Evolutionary conservation across 2,113 vertebrate genomes (phyloP).

Genomic region (Bos taurus): DNA sequence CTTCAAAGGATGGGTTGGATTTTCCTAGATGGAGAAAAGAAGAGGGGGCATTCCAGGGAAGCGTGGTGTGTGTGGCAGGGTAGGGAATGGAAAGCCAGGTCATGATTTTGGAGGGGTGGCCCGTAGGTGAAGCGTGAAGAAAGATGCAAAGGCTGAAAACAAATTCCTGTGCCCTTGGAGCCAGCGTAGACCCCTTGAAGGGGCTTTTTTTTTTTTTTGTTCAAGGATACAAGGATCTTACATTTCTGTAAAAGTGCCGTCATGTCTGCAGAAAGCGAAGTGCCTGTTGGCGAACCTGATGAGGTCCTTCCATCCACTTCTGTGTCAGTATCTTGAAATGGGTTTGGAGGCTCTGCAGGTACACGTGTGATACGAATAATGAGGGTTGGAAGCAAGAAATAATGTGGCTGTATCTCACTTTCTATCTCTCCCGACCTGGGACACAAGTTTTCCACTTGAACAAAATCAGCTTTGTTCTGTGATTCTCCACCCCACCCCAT

Average conservation of each 20-base stretch:
- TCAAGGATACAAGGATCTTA: neutral
- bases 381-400: neutral
- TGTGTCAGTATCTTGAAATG: neutral
- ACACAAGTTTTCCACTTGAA: neutral
- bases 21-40: neutral
- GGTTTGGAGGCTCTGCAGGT: neutral
- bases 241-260: neutral
- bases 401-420: neutral
- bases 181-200: neutral
- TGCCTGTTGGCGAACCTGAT: neutral
- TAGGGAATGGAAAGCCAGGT: neutral
- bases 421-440: neutral
- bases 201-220: neutral
- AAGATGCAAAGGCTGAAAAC: no score
- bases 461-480: neutral
- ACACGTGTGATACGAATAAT: neutral
- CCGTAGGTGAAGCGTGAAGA: neutral
- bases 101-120: neutral
- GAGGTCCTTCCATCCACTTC: neutral
- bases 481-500: neutral
- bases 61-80: accelerated
- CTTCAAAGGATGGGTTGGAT: neutral
- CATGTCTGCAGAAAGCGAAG: neutral
- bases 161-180: neutral
- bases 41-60: neutral